Percentiles rank a stretch among this genome's conserved stretches.
These are phyloP conservation scores for Enteromius viviparus DNA, from an alignment of 2,797 vertebrate species.

Conservation along the genomic window DNA sequence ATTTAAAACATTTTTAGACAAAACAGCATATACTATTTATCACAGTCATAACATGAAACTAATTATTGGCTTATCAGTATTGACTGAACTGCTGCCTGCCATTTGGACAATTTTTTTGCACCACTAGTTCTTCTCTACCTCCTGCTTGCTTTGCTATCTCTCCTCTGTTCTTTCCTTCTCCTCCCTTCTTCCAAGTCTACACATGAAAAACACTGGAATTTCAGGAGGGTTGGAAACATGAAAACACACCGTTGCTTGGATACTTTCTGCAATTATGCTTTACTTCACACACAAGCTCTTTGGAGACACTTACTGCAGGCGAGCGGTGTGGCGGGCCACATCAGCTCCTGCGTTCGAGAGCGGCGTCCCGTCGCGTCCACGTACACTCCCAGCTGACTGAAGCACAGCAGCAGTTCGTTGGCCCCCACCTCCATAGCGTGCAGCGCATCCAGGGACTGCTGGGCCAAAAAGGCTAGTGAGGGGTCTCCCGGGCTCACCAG, in stretches of 20 bases:
- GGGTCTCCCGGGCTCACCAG: slow-evolving; percentile 91
- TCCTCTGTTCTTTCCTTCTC: slow-evolving; percentile 28
- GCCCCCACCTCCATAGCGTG: slow-evolving; percentile 89
- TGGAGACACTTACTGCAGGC: slow-evolving; percentile 91
- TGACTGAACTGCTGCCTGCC: neutral
- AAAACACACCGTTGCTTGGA: slow-evolving; percentile 11
- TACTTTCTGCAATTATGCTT: neutral
- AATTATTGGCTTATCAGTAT: neutral
- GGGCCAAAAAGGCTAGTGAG: slow-evolving; percentile 91
- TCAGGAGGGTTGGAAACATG: slow-evolving; percentile 5
- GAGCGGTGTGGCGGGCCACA: slow-evolving; percentile 94
- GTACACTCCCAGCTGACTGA: slow-evolving; percentile 93
- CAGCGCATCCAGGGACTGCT: slow-evolving; percentile 90
- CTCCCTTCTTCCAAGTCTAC: slow-evolving; percentile 34
- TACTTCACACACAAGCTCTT: neutral
- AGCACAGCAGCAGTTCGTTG: slow-evolving; percentile 93
- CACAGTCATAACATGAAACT: neutral
- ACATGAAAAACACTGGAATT: slow-evolving; percentile 33
- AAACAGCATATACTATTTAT: neutral
- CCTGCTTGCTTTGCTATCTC: neutral
- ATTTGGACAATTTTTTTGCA: neutral
- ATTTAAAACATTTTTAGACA: neutral
- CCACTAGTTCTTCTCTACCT: slow-evolving; percentile 3
- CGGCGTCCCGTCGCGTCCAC: slow-evolving; percentile 94
- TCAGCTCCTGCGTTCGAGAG: slow-evolving; percentile 91